Evolutionary conservation across 1,140 invertebrate genomes (phyloP).

Genomic region (Dendroctonus valens): DNA sequence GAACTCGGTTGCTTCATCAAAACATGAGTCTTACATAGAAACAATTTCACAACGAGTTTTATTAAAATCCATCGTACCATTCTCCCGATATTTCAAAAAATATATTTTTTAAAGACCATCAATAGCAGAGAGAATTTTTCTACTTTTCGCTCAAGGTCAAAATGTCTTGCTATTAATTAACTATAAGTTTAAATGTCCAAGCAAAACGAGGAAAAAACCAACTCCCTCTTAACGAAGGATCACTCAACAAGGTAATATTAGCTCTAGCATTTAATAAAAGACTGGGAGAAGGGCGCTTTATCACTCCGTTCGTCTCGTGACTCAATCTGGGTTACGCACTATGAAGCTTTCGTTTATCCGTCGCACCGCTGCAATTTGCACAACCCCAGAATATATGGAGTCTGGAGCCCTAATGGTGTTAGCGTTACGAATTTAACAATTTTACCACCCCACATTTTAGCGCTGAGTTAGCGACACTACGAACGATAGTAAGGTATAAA

Average conservation of each 20-base stretch:
- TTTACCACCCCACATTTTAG: constrained; percentile 50
- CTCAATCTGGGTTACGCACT: constrained; percentile 52
- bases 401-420: constrained; percentile 47
- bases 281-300: constrained; percentile 9
- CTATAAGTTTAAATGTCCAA: too few relatives aligned
- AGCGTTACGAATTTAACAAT: constrained; percentile 53
- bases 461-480: constrained; percentile 30
- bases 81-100: too few relatives aligned
- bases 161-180: too few relatives aligned
- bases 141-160: too few relatives aligned
- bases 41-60: too few relatives aligned
- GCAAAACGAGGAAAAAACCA: too few relatives aligned
- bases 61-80: too few relatives aligned
- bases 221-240: too few relatives aligned
- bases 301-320: constrained; percentile 36
- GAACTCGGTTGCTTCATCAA: too few relatives aligned
- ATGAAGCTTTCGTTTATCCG: constrained; percentile 49
- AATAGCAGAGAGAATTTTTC: too few relatives aligned
- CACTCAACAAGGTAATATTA: constrained; percentile 16
- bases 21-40: too few relatives aligned
- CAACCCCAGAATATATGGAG: constrained; percentile 35
- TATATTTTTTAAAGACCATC: too few relatives aligned
- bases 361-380: constrained; percentile 49
- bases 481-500: constrained; percentile 27
- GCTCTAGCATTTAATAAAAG: constrained; percentile 31